Base-by-base conservation (phyloP, 2,797 vertebrate species). In the Anolis apletophallus region DNA sequence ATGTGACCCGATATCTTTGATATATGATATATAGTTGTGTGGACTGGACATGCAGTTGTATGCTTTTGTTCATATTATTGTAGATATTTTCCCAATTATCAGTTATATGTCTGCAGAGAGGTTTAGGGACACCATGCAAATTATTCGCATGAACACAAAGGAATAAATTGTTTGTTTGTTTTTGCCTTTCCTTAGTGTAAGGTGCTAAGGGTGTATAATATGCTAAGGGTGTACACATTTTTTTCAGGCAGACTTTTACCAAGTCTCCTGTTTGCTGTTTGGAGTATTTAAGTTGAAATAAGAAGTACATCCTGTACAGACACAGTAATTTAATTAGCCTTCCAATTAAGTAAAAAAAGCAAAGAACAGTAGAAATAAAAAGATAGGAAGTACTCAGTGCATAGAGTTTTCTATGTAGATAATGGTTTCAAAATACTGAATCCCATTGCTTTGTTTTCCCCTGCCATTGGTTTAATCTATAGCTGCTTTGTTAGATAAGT, bases 381-480 rank as follows among this genome's bases (percentile, higher is more conserved):
- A 40, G 83, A 80, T 34, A 2, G 0, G 17, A 82, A 84, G 57
- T 80, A 12, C 61, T 85, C 50, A 86, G 11, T 21, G 72, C 36
- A 32, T 4, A 9, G 13, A 6, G 1, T 16, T 86, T 88, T 80
- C 6, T 2, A 1, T 85, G 17, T 17, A 46, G 19, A 23, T 52
- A n/a, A 72, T 71, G 54, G 32, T 87, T 91, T 91, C 29, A 88
- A 83, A 61, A 0, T 73, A 84, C 87, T 90, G 34, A 88, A 19
- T 93, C 86, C 73, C n/a, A 57, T 12, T 19, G 84, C 21, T 36
- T 88, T 32, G 32, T 69, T 69, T 9, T n/a, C 83, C 91, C 83
- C 92, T 89, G 67, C 87, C 54, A 57, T 80, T 75, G 80, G 23
- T 26, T 36, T 59, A 1, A 67, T 91, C 80, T 36, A 82, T 76